Evolutionary conservation across 2,888 invertebrate species (phyloP).

Genomic region (Callyntrura guangdongensis): DNA sequence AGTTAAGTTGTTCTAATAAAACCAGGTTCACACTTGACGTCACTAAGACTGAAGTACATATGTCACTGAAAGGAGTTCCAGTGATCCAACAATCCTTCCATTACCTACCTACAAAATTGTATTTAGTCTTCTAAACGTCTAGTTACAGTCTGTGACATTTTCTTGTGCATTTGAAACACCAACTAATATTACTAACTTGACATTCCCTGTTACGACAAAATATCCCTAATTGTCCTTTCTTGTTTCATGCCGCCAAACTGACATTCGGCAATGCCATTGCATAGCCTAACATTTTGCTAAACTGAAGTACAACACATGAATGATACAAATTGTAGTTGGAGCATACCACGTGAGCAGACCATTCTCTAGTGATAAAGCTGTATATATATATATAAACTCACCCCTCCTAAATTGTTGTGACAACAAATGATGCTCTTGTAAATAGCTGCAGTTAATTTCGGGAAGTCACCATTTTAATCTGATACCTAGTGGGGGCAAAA

Average conservation of each 20-base stretch:
- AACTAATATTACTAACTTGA: not conserved
- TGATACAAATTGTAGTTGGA: slow-evolving; percentile 4
- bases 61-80: too few species aligned
- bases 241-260: not conserved
- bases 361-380: not conserved
- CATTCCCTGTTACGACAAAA: not conserved
- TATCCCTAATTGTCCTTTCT: not conserved
- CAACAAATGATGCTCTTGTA: not conserved
- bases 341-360: not conserved
- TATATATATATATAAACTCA: too few species aligned
- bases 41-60: too few species aligned
- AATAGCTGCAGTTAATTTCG: not conserved
- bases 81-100: too few species aligned
- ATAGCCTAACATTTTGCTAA: too few species aligned
- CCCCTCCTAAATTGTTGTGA: not conserved
- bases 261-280: not conserved
- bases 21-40: too few species aligned
- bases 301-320: not conserved
- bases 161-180: not conserved
- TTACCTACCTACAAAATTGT: too few species aligned
- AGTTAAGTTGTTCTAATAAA: too few species aligned
- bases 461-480: slow-evolving; percentile 77
- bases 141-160: not conserved
- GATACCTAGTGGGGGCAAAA: slow-evolving; percentile 71
- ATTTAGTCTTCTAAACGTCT: not conserved